Conservation (phyloP, 2,113 vertebrate species). For the Microtus pennsylvanicus region DNA sequence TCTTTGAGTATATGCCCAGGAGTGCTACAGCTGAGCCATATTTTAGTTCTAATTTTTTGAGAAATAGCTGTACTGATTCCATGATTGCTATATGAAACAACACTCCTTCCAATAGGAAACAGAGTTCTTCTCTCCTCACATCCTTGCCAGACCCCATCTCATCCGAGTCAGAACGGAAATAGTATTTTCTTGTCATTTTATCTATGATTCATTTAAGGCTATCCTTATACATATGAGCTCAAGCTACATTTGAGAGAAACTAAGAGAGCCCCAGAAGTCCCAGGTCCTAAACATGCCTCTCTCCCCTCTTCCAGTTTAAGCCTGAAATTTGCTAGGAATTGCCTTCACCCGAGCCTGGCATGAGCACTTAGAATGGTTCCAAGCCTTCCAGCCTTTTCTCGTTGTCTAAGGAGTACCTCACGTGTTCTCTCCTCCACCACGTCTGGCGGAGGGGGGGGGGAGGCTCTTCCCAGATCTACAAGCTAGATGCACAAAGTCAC, state of each 20-base stretch:
- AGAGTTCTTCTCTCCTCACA: neutral
- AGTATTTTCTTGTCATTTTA: neutral
- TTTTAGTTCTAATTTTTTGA: too few species aligned
- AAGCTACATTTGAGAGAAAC: conserved; percentile 8
- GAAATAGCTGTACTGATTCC: neutral
- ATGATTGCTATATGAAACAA: neutral
- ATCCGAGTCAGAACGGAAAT: neutral
- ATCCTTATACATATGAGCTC: neutral
- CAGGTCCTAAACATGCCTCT: neutral
- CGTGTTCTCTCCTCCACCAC: neutral
- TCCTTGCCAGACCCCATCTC: neutral
- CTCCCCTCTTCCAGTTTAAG: neutral
- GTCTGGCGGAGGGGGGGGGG: neutral
- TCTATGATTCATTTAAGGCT: neutral
- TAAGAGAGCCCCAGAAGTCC: neutral
- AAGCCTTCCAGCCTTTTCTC: neutral
- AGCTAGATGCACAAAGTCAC: neutral
- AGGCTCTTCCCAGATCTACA: neutral
- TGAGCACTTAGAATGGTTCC: neutral
- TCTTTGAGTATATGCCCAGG: neutral
- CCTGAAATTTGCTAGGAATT: conserved; percentile 9
- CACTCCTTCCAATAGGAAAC: neutral
- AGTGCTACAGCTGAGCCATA: neutral
- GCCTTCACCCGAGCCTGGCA: neutral
- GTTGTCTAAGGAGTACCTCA: fast-evolving